A percentile compares a stretch with the other conserved stretches of the same genome.
These are phyloP conservation scores for Carpatolechia fugitivella DNA, from an alignment of 2,888 invertebrate species.

Conservation along the genomic window DNA sequence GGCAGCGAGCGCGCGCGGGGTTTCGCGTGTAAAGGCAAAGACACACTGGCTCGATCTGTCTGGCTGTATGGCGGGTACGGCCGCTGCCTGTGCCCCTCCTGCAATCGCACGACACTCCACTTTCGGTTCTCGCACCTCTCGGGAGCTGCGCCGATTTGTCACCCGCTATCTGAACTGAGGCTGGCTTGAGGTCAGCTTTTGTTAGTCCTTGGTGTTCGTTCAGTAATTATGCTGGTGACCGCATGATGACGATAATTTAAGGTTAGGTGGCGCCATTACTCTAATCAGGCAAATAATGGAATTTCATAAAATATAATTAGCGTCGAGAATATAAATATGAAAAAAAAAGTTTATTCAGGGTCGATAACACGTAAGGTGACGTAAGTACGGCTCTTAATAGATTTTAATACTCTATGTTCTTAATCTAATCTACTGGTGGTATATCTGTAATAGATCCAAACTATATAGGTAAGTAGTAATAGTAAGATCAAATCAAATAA, in stretches of 20 bases:
- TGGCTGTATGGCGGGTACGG: conserved; percentile 36
- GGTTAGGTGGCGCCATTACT: background rate
- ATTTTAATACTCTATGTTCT: too few relatives aligned
- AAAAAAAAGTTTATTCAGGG: background rate
- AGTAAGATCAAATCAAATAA: background rate
- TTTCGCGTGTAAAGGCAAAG: conserved; percentile 56
- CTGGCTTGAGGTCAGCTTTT: conserved; percentile 26
- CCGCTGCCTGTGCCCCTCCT: conserved; percentile 51
- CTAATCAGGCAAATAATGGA: background rate
- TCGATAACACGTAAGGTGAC: too few relatives aligned
- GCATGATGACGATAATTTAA: conserved; percentile 36
- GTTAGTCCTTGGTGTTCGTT: conserved; percentile 12
- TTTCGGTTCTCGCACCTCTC: conserved; percentile 70
- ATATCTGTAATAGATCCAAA: too few relatives aligned
- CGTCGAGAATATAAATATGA: background rate
- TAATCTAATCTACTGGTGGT: too few relatives aligned
- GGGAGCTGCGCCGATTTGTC: conserved; percentile 66
- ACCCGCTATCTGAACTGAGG: conserved; percentile 37
- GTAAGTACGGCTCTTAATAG: too few relatives aligned
- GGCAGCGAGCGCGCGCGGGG: conserved; percentile 49
- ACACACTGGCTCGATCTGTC: conserved; percentile 49
- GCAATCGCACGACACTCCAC: conserved; percentile 70
- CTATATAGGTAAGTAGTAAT: background rate
- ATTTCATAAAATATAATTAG: background rate
- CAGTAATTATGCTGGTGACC: conserved; percentile 41